Percentiles rank a stretch among this genome's conserved stretches.
phyloP scores from a whole-genome alignment of 2,113 vertebrate genomes.

The Scopus umbretta region DNA sequence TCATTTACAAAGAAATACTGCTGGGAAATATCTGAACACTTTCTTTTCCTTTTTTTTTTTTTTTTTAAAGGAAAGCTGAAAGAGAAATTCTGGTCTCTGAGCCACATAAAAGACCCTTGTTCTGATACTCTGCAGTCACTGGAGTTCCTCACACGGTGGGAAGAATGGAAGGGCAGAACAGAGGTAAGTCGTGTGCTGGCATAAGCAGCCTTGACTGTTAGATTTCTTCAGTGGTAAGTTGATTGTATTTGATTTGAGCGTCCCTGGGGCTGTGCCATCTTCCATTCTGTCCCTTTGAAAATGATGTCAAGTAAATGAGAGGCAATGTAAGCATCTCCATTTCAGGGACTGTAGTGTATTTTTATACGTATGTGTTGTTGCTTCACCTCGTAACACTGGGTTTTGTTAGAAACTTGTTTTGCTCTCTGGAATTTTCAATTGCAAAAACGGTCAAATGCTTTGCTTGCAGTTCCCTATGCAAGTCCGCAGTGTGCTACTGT shows the following conservation, averaged over 20 bases:
- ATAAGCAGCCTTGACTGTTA: background rate
- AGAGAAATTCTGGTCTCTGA: background rate
- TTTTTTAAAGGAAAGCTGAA: background rate
- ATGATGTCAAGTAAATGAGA: background rate
- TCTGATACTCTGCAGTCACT: background rate
- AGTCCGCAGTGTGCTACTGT: background rate
- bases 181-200: background rate
- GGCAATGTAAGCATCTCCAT: background rate
- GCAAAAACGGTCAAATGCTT: background rate
- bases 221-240: background rate
- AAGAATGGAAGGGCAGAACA: background rate
- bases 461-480: background rate
- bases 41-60: background rate
- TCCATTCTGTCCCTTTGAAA: background rate
- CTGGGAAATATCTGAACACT: background rate
- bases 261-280: background rate
- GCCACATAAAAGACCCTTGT: background rate
- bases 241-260: background rate
- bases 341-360: background rate
- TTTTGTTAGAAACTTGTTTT: background rate
- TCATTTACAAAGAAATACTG: background rate
- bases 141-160: background rate
- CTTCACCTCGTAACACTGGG: background rate
- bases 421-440: background rate
- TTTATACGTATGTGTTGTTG: background rate